These are phyloP conservation scores for Phoebastria nigripes DNA, from an alignment of 2,797 vertebrate species.

Conservation along the genomic window DNA sequence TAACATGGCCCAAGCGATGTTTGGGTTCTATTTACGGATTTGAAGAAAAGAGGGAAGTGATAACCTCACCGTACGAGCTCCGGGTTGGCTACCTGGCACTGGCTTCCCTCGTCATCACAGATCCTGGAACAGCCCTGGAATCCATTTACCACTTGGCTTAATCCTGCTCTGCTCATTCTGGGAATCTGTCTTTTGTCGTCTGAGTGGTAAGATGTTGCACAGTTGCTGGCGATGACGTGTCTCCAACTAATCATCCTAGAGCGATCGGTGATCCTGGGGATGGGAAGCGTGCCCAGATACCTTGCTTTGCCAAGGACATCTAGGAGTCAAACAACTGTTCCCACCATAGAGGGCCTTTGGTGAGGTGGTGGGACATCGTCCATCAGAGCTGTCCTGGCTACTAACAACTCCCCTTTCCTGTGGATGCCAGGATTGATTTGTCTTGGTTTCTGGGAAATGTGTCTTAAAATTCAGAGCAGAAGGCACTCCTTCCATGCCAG, in stretches of 20 bases:
- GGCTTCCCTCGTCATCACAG: slow-evolving; percentile 2
- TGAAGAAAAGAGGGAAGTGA: slow-evolving; percentile 43
- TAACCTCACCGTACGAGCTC: not conserved
- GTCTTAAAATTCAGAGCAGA: not conserved
- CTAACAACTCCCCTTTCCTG: not conserved
- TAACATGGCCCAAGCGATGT: not conserved
- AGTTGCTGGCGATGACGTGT: slow-evolving; percentile 7
- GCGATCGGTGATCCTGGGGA: not conserved
- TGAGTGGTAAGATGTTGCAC: slow-evolving; percentile 21
- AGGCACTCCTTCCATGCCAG: not conserved
- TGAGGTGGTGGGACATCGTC: not conserved
- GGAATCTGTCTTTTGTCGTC: slow-evolving; percentile 48
- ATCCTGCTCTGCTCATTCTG: slow-evolving; percentile 11
- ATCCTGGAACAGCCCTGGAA: slow-evolving; percentile 33
- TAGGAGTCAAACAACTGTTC: slow-evolving; percentile 5
- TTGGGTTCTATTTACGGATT: slow-evolving; percentile 53
- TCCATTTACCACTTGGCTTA: slow-evolving; percentile 59
- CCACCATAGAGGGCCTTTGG: not conserved
- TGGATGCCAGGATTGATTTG: not conserved
- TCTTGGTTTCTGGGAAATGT: not conserved
- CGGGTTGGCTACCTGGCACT: slow-evolving; percentile 3
- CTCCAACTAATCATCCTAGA: not conserved
- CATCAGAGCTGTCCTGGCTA: not conserved
- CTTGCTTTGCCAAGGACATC: slow-evolving; percentile 18
- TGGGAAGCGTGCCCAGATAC: not conserved